Base-by-base conservation (phyloP, 1,140 invertebrate genomes). In the Tenebrio molitor region DNA sequence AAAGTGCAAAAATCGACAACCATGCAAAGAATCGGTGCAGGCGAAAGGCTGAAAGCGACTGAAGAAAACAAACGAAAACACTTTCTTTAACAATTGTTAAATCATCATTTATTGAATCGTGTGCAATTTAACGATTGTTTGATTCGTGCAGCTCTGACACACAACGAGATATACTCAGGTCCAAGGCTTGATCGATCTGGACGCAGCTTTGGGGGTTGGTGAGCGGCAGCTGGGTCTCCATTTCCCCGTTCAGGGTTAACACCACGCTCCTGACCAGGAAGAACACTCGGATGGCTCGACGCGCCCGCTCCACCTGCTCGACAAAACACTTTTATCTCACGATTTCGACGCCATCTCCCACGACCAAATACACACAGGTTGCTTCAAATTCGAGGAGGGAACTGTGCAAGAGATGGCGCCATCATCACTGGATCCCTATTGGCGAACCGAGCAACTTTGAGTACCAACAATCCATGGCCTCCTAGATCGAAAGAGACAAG, bases 271-370 rank as follows among this genome's bases (percentile, higher is more conserved):
- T 87, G 17, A 99, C 88, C 29, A 97, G 84, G 81, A 99, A 97
- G 81, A 98, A 99, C 1, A 97, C 95, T 76, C 97, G 88, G 69
- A 99, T 98, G 0, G 96, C 95, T 73, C 95, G 88, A 53, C 97
- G 88, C 6, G 96, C 95, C 83, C 96, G 88, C 84, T 99, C 97
- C 72, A 97, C 95, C 92, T 94, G 72, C 21, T 10, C 0, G 1
- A 21, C 23, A 64, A n/a, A 2, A 64, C 1, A 21, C 16, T 19
- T 29, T 62, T 5, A 21, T 14, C 10, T 19, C 10, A 25, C 21
- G n/a, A n/a, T n/a, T n/a, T n/a, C n/a, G n/a, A n/a, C n/a, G n/a
- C n/a, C n/a, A n/a, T n/a, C n/a, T n/a, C n/a, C n/a, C n/a, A n/a
- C n/a, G n/a, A n/a, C n/a, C n/a, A n/a, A n/a, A n/a, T n/a, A n/a